Percentiles rank a stretch among this genome's conserved stretches.
Evolutionary conservation across 2,888 invertebrate species (phyloP).

Genomic region (Priocnemis perturbator): DNA sequence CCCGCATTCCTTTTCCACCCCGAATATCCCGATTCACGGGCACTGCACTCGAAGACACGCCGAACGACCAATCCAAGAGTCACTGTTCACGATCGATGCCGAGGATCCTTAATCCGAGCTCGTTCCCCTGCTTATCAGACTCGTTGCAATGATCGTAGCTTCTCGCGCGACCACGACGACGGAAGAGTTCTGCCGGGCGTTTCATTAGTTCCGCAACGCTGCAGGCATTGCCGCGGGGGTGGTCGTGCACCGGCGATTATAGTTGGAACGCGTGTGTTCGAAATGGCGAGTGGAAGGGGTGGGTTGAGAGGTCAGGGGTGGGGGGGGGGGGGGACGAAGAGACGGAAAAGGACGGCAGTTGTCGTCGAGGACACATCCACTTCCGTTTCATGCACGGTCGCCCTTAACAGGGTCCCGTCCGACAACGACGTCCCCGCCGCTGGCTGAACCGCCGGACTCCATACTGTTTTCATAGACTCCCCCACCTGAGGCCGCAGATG

Average conservation of each 20-base stretch:
- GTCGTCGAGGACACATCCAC: conserved; percentile 29
- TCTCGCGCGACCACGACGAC: no score
- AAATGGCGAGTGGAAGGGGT: no score
- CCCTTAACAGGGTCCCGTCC: conserved; percentile 36
- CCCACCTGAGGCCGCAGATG: no score
- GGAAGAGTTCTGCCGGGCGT: conserved; percentile 13
- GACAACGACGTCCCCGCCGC: conserved; percentile 28
- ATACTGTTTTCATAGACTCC: conserved; percentile 41
- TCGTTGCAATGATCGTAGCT: no score
- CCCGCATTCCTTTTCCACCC: no score
- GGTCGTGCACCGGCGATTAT: neutral
- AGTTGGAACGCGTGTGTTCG: conserved; percentile 4
- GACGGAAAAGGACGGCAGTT: neutral
- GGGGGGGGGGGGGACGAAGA: neutral
- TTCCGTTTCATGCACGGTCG: conserved; percentile 51
- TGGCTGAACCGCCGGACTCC: conserved; percentile 29
- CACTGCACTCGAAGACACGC: no score
- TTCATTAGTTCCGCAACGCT: conserved; percentile 40
- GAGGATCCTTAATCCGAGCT: no score
- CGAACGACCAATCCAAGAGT: no score
- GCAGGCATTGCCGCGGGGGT: neutral
- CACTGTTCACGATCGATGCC: no score
- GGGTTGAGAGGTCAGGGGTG: no score
- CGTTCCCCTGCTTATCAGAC: no score
- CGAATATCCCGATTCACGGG: no score